Base-by-base conservation (phyloP, 2,888 invertebrate genomes). In the Hemaris fuciformis region DNA sequence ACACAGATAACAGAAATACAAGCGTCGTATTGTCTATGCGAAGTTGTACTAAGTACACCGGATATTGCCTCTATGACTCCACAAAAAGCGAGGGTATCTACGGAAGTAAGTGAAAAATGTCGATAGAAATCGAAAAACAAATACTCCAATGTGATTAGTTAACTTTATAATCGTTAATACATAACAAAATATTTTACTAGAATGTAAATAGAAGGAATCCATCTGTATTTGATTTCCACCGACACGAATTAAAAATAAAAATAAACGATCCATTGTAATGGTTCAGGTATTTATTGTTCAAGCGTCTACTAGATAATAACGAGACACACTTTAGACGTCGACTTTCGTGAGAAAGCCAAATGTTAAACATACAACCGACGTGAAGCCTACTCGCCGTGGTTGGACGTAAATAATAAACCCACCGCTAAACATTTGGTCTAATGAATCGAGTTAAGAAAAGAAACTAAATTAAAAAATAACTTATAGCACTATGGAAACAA, bases 211-310 rank as follows among this genome's bases (percentile, higher is more conserved):
- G n/a, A n/a, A n/a, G 3, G 13, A 4, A 27, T 8, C 31, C 31
- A 31, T 18, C 18, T 10, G 18, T 31, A 18, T 3, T 15, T 15
- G 31, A 53, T 18, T 27, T 27, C 15, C 45, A 27, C 31, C 43
- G n/a, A 59, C n/a, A 15, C 18, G 34, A 31, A 34, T 13, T 8
- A 59, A 69, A 69, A 73, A 66, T n/a, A 73, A 77, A 81, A 83
- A 82, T 70, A 76, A 81, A 79, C 79, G 76, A 68, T 66, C 75
- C 77, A 73, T 84, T 53, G 31, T 27, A 80, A 87, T 88, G 85
- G 88, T 89, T 89, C 87, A 89, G 84, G 84, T 89, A 89, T 90
- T 90, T 91, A 88, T 90, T 91, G 89, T 90, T 90, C 88, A 91
- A 89, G 89, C 90, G 88, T 87, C 90, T 88, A 89, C 89, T 84